A percentile compares a stretch with the other conserved stretches of the same genome.
Conservation (phyloP, 2,113 vertebrate species). For the Dasyornis broadbenti region DNA sequence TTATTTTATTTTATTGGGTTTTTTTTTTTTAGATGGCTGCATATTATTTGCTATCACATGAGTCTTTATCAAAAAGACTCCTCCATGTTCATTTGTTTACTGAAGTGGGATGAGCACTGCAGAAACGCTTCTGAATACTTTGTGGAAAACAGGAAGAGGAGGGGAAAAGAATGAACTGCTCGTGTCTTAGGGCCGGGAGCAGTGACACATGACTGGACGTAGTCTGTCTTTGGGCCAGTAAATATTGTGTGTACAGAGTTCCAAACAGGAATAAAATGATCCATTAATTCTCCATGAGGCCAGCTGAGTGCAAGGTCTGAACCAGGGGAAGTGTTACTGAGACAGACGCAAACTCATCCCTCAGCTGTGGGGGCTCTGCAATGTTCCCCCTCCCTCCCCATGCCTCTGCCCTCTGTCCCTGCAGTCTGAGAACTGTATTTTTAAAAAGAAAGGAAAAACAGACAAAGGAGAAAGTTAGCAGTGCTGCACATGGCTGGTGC, state of each 20-base stretch:
- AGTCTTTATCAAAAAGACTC: background rate
- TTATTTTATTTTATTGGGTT: background rate
- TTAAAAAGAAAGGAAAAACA: background rate
- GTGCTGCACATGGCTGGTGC: background rate
- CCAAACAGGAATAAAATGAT: rapidly evolving
- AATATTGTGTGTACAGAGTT: rapidly evolving
- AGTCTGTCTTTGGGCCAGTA: background rate
- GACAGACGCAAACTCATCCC: background rate
- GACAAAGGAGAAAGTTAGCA: background rate
- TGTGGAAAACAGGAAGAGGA: background rate
- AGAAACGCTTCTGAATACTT: rapidly evolving
- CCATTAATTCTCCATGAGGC: rapidly evolving
- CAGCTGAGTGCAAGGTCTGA: rapidly evolving
- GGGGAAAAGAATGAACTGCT: background rate
- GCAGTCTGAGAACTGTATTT: background rate
- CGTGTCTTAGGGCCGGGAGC: background rate
- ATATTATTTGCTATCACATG: background rate
- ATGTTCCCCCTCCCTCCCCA: rapidly evolving
- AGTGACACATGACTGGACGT: rapidly evolving
- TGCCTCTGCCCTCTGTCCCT: background rate
- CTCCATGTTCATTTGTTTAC: background rate
- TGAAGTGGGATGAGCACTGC: background rate
- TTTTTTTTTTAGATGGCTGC: background rate
- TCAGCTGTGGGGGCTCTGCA: background rate
- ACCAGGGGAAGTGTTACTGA: rapidly evolving